Conservation (phyloP, 2,888 invertebrate genomes). For the Miltochrista miniata region DNA sequence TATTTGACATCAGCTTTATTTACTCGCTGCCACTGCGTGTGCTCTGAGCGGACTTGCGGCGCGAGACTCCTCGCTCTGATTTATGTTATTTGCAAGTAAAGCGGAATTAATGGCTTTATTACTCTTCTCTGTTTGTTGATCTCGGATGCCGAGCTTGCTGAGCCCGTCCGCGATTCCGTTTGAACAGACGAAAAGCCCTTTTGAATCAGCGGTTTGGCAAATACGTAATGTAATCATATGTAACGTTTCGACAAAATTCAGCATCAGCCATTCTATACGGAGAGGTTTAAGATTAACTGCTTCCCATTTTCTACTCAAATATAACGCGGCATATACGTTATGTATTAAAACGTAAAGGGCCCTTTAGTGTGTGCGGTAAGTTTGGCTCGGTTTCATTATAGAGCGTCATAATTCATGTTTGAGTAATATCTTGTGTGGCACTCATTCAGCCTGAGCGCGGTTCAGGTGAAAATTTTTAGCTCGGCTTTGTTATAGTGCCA, state of each 20-base stretch:
- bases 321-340: conserved; percentile 18
- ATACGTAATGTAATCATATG: conserved; percentile 49
- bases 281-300: conserved; percentile 21
- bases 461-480: conserved; percentile 80
- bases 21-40: conserved; percentile 62
- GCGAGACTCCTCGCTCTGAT: conserved; percentile 76
- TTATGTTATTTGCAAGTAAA: conserved; percentile 82
- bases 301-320: conserved; percentile 21
- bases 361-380: conserved; percentile 51
- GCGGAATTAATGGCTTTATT: conserved; percentile 82
- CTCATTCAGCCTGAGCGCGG: conserved; percentile 51
- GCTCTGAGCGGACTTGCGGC: conserved; percentile 71
- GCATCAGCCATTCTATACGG: conserved; percentile 19
- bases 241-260: conserved; percentile 27
- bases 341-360: conserved; percentile 29
- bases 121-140: conserved; percentile 79
- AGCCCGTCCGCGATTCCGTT: conserved; percentile 55
- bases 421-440: conserved; percentile 73
- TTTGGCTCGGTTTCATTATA: conserved; percentile 69
- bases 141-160: conserved; percentile 59
- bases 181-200: conserved; percentile 60
- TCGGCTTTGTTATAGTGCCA: conserved; percentile 70
- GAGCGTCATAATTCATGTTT: conserved; percentile 74
- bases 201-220: conserved; percentile 60
- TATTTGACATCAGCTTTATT: conserved; percentile 74